Evolutionary conservation across 2,888 invertebrate species (phyloP), one percentile per base, ranked within the genome.

Genomic region (Dryobota labecula): DNA sequence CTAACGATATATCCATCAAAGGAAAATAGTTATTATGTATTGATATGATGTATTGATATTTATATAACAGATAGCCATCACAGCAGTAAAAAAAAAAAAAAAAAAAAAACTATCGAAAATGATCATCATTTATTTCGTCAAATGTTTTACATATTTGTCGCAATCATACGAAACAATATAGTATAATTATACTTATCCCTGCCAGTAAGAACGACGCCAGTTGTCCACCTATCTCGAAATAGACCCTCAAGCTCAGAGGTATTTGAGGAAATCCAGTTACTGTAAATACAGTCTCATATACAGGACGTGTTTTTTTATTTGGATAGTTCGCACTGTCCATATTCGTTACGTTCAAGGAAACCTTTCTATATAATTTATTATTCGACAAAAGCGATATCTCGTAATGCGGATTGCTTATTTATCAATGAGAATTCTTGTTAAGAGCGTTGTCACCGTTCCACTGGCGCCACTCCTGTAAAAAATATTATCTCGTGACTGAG

Each of bases 181-280:
- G 3, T 20, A 54, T 45, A 54, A 30, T 49, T 58, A 62, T 61
- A 45, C 64, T 68, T 70, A 58, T 58, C 73, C 49, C 43, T 47
- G 54, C 64, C 65, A 70, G 43, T 66, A 63, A 41, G 67, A 78
- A 70, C 67, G 90, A 83, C 90, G 90, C 91, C 93, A 90, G 90
- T 91, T 92, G 91, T 87, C 91, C 86, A 70, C 81, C 88, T 85
- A 91, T 93, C 89, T 94, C 93, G 92, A 90, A 92, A 92, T 90
- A 92, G 90, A 88, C 90, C 89, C 93, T 90, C 92, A 91, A 91
- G 90, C 78, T 78, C 79, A 78, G 88, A 91, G 90, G 89, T 90
- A 92, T 92, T 92, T 91, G 90, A 86, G 83, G 84, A 90, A 91
- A 92, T 91, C 90, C 88, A 92, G 92, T 92, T 90, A 91, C 84